phyloP scores from a whole-genome alignment of 2,888 invertebrate genomes.

The Drosophila putrida region DNA sequence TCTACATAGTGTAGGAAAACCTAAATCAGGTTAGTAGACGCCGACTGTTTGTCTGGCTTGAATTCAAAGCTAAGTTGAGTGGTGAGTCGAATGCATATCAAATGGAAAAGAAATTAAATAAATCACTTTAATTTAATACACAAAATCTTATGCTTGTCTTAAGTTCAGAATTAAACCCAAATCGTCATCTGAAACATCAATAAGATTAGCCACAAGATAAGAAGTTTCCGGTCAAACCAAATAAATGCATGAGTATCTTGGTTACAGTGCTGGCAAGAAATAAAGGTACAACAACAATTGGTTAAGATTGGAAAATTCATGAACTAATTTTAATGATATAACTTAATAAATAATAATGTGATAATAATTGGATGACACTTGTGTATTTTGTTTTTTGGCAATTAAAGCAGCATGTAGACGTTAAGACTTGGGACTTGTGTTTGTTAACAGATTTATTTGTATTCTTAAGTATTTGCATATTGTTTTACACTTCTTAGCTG shows the following conservation, averaged over 20 bases:
- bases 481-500: not conserved
- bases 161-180: constrained; percentile 64
- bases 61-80: not conserved
- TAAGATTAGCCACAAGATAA: constrained; percentile 82
- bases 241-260: constrained; percentile 53
- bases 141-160: constrained; percentile 65
- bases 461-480: not conserved
- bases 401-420: not conserved
- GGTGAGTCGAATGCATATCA: constrained; percentile 33
- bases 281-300: not conserved
- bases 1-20: not conserved
- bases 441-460: not conserved
- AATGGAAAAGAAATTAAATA: constrained; percentile 68
- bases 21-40: constrained; percentile 5
- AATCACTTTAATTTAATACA: constrained; percentile 68
- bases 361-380: not conserved
- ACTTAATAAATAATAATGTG: not conserved
- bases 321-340: not conserved
- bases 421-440: not conserved
- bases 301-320: not conserved
- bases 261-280: constrained; percentile 46
- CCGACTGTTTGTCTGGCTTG: constrained; percentile 49
- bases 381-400: constrained; percentile 12
- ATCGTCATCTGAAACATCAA: constrained; percentile 74
- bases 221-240: constrained; percentile 81